Percentiles rank a stretch among this genome's conserved stretches.
Evolutionary conservation across 2,888 invertebrate species (phyloP).

Genomic region (Matsumyia berberina): DNA sequence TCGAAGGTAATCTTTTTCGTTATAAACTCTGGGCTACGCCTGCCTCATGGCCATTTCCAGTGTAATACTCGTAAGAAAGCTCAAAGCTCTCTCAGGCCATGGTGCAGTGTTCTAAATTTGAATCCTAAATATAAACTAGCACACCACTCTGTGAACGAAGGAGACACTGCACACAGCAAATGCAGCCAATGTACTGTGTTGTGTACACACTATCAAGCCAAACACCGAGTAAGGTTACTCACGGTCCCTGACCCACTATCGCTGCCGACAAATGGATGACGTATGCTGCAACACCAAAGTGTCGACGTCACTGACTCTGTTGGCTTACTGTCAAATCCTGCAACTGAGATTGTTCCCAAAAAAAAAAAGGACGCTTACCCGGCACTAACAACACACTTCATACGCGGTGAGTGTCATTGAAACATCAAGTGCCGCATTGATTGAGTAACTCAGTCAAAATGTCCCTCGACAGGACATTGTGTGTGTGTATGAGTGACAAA

Average conservation of each 20-base stretch:
- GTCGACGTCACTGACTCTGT: constrained; percentile 50
- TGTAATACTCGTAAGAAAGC: constrained; percentile 53
- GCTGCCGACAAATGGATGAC: constrained; percentile 60
- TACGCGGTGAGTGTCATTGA: constrained; percentile 64
- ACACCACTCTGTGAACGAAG: constrained; percentile 49
- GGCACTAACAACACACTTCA: constrained; percentile 33
- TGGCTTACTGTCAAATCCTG: constrained; percentile 23
- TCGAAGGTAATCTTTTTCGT: constrained; percentile 48
- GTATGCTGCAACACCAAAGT: constrained; percentile 20
- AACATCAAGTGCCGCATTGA: constrained; percentile 57
- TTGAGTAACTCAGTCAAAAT: constrained; percentile 31
- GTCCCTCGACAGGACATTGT: constrained; percentile 30
- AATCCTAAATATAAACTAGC: constrained; percentile 48
- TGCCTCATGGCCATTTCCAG: constrained; percentile 55
- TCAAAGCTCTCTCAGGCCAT: constrained; percentile 51
- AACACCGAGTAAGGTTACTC: constrained; percentile 65
- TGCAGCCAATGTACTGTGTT: constrained; percentile 17
- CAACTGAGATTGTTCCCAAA: neutral
- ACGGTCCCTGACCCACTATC: constrained; percentile 72
- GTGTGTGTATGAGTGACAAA: constrained; percentile 26
- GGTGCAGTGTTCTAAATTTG: constrained; percentile 61
- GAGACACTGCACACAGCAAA: constrained; percentile 28
- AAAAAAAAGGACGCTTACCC: constrained; percentile 30
- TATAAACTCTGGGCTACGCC: constrained; percentile 51
- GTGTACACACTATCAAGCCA: constrained; percentile 2